phyloP scores from a whole-genome alignment of 1,140 invertebrate genomes.

The Reticulitermes speratus region DNA sequence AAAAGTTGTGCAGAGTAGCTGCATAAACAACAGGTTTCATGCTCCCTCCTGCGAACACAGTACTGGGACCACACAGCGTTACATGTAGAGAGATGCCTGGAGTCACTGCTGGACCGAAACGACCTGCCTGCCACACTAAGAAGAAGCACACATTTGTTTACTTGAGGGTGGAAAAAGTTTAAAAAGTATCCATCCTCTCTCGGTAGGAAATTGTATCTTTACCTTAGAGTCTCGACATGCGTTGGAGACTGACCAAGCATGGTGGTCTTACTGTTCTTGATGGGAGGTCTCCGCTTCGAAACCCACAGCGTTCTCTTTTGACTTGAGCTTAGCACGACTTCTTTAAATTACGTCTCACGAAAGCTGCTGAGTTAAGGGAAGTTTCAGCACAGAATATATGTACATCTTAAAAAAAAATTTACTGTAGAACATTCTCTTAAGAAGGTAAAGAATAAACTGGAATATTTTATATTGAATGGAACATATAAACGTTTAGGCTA shows the following conservation, averaged over 20 bases:
- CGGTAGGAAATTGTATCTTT: not conserved
- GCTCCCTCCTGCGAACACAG: not conserved
- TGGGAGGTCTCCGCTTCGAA: not conserved
- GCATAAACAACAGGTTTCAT: constrained; percentile 4
- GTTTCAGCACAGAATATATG: too few species aligned
- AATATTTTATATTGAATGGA: too few species aligned
- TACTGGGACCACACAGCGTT: not conserved
- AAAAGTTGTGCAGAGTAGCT: not conserved
- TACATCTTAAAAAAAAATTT: too few species aligned
- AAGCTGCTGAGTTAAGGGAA: too few species aligned
- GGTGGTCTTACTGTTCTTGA: not conserved
- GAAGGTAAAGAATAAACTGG: too few species aligned
- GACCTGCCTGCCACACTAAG: not conserved
- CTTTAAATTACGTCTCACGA: too few species aligned
- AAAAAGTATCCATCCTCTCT: not conserved
- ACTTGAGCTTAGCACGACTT: too few species aligned
- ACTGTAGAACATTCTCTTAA: too few species aligned
- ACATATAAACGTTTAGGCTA: too few species aligned
- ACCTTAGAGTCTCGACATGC: not conserved
- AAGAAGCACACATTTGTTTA: constrained; percentile 8
- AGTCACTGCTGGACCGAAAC: not conserved
- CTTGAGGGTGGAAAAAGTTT: constrained; percentile 18
- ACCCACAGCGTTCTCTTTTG: not conserved
- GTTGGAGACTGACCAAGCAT: not conserved
- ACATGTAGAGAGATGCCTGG: not conserved